Percentiles rank a stretch among this genome's conserved stretches.
phyloP scores from a whole-genome alignment of 2,888 invertebrate genomes.

The Tiphia femorata region DNA sequence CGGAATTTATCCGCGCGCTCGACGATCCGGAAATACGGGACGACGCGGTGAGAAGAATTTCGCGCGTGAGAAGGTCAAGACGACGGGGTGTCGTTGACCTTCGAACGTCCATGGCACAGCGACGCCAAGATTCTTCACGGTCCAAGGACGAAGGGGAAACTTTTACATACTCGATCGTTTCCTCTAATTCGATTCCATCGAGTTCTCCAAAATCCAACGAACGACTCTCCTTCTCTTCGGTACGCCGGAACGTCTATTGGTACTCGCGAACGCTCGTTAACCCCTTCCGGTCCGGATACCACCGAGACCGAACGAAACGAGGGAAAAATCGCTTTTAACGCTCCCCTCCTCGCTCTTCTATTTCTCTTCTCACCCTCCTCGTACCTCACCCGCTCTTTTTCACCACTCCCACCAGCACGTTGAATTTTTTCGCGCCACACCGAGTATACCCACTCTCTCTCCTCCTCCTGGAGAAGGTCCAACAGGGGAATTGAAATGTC shows the following conservation, averaged over 20 bases:
- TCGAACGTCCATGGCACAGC: too few species aligned
- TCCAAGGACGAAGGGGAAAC: too few species aligned
- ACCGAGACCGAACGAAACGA: not conserved
- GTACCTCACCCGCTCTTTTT: not conserved
- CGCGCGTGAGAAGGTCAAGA: too few species aligned
- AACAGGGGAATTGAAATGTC: conserved; percentile 29
- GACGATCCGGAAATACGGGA: too few species aligned
- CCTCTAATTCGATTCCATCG: too few species aligned
- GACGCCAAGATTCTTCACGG: too few species aligned
- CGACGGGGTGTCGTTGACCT: too few species aligned
- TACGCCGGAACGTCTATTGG: not conserved
- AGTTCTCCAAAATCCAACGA: too few species aligned
- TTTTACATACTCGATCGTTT: too few species aligned
- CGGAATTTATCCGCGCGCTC: too few species aligned
- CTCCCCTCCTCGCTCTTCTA: not conserved
- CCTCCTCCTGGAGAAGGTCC: conserved; percentile 29
- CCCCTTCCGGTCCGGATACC: conserved; percentile 1
- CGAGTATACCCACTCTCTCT: conserved; percentile 6
- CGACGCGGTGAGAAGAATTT: too few species aligned
- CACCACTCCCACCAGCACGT: not conserved
- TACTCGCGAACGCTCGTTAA: conserved; percentile 6
- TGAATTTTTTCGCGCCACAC: not conserved
- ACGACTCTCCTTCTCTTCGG: too few species aligned
- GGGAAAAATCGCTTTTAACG: not conserved
- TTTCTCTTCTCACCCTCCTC: not conserved